Conservation (phyloP, 2,888 invertebrate genomes). For the Hydroisotoma schaefferi region DNA sequence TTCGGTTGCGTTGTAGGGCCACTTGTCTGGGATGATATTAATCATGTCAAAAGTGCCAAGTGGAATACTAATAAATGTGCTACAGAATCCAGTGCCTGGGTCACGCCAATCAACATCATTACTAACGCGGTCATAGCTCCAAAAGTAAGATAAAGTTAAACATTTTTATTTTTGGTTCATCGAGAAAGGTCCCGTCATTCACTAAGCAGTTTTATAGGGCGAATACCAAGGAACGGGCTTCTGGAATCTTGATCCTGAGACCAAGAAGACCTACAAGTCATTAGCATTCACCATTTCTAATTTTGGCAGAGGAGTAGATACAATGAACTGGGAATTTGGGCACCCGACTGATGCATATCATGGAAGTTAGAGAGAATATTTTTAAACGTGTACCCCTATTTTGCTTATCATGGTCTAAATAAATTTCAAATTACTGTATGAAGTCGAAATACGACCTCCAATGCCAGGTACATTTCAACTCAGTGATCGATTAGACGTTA, state of each 20-base stretch:
- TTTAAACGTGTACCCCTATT: neutral
- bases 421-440: neutral
- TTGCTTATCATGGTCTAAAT: neutral
- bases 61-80: no score
- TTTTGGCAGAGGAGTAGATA: neutral
- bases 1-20: no score
- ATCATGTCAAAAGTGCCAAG: no score
- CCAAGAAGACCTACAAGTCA: neutral
- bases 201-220: no score
- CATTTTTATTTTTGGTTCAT: no score
- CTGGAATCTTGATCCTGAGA: no score
- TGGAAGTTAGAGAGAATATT: slow-evolving; percentile 6
- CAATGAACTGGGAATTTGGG: slow-evolving; percentile 4
- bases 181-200: no score
- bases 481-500: slow-evolving; percentile 14
- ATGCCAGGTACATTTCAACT: neutral
- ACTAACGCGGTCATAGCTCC: neutral
- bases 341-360: slow-evolving; percentile 15
- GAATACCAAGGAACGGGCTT: no score
- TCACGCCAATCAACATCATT: slow-evolving; percentile 16
- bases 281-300: neutral
- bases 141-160: no score
- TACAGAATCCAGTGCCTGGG: no score
- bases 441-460: slow-evolving; percentile 10
- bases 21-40: no score